phyloP scores from a whole-genome alignment of 2,113 vertebrate species.

The Chaenocephalus aceratus region DNA sequence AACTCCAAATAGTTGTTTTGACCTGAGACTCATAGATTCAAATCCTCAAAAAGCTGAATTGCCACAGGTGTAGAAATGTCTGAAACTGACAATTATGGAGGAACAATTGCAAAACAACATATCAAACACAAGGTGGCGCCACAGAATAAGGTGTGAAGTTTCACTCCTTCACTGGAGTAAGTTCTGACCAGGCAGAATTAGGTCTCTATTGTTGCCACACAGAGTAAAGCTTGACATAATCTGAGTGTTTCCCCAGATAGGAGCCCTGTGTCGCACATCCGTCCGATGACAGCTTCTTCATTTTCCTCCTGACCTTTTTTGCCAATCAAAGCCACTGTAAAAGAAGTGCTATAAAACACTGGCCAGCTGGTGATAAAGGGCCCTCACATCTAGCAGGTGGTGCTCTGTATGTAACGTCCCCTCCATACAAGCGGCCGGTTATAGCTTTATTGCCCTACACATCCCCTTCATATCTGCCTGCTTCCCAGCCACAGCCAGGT shows the following conservation, averaged over 20 bases:
- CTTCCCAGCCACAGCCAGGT: constrained; percentile 72
- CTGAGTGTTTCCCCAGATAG: constrained; percentile 17
- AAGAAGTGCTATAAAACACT: constrained; percentile 78
- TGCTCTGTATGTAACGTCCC: constrained; percentile 74
- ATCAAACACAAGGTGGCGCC: constrained; percentile 71
- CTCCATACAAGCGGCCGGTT: constrained; percentile 76
- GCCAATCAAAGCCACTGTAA: constrained; percentile 77
- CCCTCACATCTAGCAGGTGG: constrained; percentile 80
- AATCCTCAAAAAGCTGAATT: not conserved
- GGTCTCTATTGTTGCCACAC: constrained; percentile 7
- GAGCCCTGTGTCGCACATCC: constrained; percentile 25
- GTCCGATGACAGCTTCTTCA: constrained; percentile 60
- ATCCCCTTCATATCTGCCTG: constrained; percentile 78
- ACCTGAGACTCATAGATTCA: not conserved
- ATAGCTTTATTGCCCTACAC: constrained; percentile 83
- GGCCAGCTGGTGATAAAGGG: constrained; percentile 80
- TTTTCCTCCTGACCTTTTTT: constrained; percentile 70
- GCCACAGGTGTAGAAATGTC: not conserved
- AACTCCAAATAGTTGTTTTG: not conserved
- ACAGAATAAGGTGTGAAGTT: constrained; percentile 49
- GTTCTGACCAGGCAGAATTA: constrained; percentile 2
- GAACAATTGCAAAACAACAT: constrained; percentile 16
- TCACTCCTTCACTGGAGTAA: not conserved
- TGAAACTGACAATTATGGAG: not conserved
- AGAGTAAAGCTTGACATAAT: constrained; percentile 21